Evolutionary conservation across 23 tunicate species (phyloP), one percentile per base, ranked within the genome.

Genomic region (Aplidium turbinatum): DNA sequence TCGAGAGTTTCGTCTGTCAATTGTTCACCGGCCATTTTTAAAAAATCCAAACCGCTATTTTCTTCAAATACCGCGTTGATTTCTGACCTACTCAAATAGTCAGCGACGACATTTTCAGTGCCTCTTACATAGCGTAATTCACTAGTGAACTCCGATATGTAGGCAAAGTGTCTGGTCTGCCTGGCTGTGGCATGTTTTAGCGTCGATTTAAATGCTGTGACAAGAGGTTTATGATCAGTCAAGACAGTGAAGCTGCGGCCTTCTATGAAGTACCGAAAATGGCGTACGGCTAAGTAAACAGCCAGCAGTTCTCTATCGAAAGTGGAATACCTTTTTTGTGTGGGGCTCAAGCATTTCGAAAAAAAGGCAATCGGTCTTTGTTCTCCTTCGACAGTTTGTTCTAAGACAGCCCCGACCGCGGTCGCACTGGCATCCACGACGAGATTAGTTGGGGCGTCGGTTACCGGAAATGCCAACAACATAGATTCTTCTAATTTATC

Each of bases 221-320:
- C 18, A 18, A 36, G 23, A 6, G 52, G 73, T 31, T 6, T 29
- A 52, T 66, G 51, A 38, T 66, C 51, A 20, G 68, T 60, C 16
- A 6, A 60, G 3, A 66, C 27, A 16, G 28, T 66, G 27, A 66
- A 66, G 4, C 22, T 9, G 4, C 29, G 73, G 9, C 73, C 73
- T 35, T 66, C 73, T 3, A 66, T 11, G 38, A 66, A 66, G 38
- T 66, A 66, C 3, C 51, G 73, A 22, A 66, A 66, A 26, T 66
- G 73, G 16, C 52, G 51, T 13, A 66, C 13, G 25, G 73, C 73
- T 16, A 38, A 19, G 29, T 66, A 66, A 16, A 39, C 29, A 7
- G 22, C 52, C 3, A 66, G 52, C 3, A 66, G 52, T 66, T 66
- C 52, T 9, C 52, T 5, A 38, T 66, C 51, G 27, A 66, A 66